These are phyloP conservation scores for Ellobium chinense DNA, from an alignment of 2,888 invertebrate species.

Conservation along the genomic window DNA sequence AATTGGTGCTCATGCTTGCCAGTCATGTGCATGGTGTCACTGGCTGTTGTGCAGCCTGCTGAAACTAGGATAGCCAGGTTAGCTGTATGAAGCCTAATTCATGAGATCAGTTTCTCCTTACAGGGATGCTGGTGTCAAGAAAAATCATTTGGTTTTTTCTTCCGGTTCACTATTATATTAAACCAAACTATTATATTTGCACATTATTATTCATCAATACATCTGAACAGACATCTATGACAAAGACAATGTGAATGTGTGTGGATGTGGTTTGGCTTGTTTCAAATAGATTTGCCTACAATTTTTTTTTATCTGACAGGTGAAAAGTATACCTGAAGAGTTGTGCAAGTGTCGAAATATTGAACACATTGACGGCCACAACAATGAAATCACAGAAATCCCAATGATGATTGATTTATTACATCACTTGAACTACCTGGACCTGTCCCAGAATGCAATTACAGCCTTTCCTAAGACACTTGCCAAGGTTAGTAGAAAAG, in stretches of 20 bases:
- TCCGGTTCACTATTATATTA: too few relatives aligned
- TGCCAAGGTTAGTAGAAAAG: slow-evolving; percentile 57
- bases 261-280: not conserved
- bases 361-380: slow-evolving; percentile 66
- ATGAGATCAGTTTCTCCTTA: too few relatives aligned
- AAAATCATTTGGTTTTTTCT: too few relatives aligned
- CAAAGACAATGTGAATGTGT: not conserved
- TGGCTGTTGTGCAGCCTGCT: too few relatives aligned
- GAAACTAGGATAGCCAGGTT: too few relatives aligned
- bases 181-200: too few relatives aligned
- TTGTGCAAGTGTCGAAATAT: slow-evolving; percentile 66
- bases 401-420: slow-evolving; percentile 27
- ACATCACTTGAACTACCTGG: slow-evolving; percentile 50
- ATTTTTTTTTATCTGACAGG: not conserved
- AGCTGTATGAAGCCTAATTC: too few relatives aligned
- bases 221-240: too few relatives aligned
- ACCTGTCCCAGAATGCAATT: slow-evolving; percentile 70
- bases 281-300: slow-evolving; percentile 48
- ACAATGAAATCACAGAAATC: slow-evolving; percentile 58
- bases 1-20: too few relatives aligned
- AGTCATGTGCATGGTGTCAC: too few relatives aligned
- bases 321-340: slow-evolving; percentile 59
- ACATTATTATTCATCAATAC: not conserved
- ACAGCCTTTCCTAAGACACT: slow-evolving; percentile 72
- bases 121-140: too few relatives aligned